Evolutionary conservation across 2,113 vertebrate genomes (phyloP), one percentile per base, ranked within the genome.

Genomic region (Anarrhichthys ocellatus): DNA sequence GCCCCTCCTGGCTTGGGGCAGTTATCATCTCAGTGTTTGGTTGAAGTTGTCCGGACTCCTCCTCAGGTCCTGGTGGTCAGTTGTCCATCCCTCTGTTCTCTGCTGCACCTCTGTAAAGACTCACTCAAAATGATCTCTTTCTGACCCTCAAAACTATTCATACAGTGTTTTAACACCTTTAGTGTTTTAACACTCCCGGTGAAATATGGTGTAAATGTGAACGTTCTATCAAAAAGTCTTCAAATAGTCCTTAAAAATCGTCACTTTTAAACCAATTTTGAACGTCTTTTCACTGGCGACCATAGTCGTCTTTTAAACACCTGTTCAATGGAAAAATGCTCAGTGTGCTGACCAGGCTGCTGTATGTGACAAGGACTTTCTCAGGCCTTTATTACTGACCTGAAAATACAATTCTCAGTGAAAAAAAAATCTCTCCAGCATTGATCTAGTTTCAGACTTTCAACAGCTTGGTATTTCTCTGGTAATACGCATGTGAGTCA

Each of bases 391-490:
- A 52, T 46, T 40, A 64, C 56, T 40, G 18, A 71, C 80, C 36
- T 73, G 2, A 76, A 68, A 63, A 54, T 14, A 64, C n/a, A 42
- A 71, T 58, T 66, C 10, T 50, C 5, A 79, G 24, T 58, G 24
- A 20, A n/a, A 15, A 54, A 52, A 34, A 61, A n/a, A 14, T 62
- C 20, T 27, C 14, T 38, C 8, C 36, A 48, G 34, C 42, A 59
- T 17, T 59, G 34, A 83, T 85, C 4, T 46, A 72, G 40, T 71
- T 82, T 69, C 61, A 7, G 54, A 58, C 4, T 0, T 56, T 76
- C 67, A 73, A 24, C 66, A 64, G 54, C 40, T 78, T 76, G 36
- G 48, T 64, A 81, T 48, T 52, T 70, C 36, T 15, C 4, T 70
- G 36, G 2, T 56, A 56, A 70, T 70, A 64, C 27, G 13, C 17